phyloP scores from a whole-genome alignment of 2,888 invertebrate species.

The Brachypalpus laphriformis region DNA sequence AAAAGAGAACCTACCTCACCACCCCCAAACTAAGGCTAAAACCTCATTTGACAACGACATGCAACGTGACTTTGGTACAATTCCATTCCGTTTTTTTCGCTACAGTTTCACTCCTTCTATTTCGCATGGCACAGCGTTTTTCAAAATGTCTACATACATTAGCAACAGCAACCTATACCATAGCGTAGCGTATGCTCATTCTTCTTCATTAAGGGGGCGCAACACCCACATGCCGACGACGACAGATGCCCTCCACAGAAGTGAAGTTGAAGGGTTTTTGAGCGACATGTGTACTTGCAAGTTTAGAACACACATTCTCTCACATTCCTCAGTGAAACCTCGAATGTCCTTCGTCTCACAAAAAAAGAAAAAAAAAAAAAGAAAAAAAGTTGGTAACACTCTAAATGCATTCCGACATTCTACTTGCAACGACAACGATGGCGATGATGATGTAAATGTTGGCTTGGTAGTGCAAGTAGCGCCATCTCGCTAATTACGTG shows the following conservation, averaged over 20 bases:
- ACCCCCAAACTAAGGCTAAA: constrained; percentile 32
- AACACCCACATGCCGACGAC: neutral
- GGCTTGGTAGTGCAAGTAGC: constrained; percentile 37
- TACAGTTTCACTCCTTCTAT: constrained; percentile 29
- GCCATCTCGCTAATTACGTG: constrained; percentile 74
- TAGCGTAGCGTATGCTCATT: constrained; percentile 14
- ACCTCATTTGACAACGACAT: constrained; percentile 72
- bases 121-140: constrained; percentile 62
- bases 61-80: constrained; percentile 74
- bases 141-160: constrained; percentile 45
- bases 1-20: constrained; percentile 42
- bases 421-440: constrained; percentile 10
- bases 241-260: constrained; percentile 39
- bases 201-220: constrained; percentile 37
- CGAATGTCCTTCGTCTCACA: constrained; percentile 57
- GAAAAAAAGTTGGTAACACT: neutral
- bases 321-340: constrained; percentile 38
- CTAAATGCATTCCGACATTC: constrained; percentile 59
- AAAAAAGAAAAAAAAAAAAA: neutral
- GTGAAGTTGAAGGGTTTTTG: constrained; percentile 66
- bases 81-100: constrained; percentile 41
- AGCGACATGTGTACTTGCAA: constrained; percentile 68
- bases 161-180: neutral
- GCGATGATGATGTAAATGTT: constrained; percentile 21
- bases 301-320: constrained; percentile 31